phyloP scores from a whole-genome alignment of 2,113 vertebrate genomes.

The Bufo gargarizans region DNA sequence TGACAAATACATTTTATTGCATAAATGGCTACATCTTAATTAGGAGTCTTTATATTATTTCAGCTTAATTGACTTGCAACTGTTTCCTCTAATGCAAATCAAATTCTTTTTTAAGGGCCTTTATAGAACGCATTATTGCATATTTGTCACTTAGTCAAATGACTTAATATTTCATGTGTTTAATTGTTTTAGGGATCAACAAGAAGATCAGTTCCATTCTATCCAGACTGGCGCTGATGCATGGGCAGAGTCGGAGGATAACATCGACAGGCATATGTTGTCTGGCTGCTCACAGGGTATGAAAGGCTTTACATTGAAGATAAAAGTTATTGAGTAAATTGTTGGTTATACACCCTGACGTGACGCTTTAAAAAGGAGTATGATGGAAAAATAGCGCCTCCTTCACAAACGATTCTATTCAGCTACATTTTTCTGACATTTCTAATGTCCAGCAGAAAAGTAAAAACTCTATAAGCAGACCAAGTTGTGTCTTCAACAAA shows the following conservation, averaged over 20 bases:
- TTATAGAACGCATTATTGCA: conserved; percentile 16
- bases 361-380: too few species aligned
- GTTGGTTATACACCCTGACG: too few species aligned
- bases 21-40: conserved; percentile 51
- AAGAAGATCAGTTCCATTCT: not conserved
- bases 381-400: too few species aligned
- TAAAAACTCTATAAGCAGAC: too few species aligned
- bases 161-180: conserved; percentile 45
- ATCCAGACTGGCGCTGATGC: not conserved
- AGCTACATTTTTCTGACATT: too few species aligned
- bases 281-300: not conserved
- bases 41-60: conserved; percentile 30
- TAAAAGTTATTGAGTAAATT: too few species aligned
- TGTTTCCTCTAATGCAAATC: conserved; percentile 50
- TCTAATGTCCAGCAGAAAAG: too few species aligned
- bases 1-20: conserved; percentile 53
- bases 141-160: conserved; percentile 32
- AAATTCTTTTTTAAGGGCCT: conserved; percentile 36
- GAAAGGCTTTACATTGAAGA: not conserved
- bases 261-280: not conserved
- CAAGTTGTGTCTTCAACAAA: too few species aligned
- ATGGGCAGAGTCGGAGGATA: too few species aligned
- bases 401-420: too few species aligned
- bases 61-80: conserved; percentile 43
- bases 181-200: conserved; percentile 30